Percentiles rank a stretch among this genome's conserved stretches.
Conservation (phyloP, 2,888 invertebrate genomes). For the Asteroscopus sphinx region DNA sequence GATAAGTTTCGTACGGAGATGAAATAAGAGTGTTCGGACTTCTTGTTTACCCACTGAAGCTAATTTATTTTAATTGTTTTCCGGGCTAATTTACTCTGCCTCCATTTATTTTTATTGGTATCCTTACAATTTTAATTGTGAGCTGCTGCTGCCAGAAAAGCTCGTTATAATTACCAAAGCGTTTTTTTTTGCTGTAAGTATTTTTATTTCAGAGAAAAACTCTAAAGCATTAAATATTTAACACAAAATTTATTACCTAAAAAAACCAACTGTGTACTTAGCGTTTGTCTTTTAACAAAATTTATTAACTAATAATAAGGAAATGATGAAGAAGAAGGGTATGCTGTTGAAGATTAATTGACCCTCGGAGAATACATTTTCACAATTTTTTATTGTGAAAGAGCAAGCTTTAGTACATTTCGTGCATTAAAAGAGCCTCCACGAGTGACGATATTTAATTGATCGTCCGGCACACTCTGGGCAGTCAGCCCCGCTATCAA, state of each 20-base stretch:
- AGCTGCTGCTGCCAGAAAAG: neutral
- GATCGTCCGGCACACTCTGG: too few species aligned
- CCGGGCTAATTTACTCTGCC: constrained; percentile 15
- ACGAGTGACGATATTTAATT: too few species aligned
- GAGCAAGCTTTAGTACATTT: constrained; percentile 2
- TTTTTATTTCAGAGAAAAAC: neutral
- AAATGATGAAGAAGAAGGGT: constrained; percentile 1
- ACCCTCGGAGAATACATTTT: neutral
- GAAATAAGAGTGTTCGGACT: constrained; percentile 5
- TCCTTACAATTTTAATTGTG: constrained; percentile 19
- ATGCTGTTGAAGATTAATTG: constrained; percentile 6
- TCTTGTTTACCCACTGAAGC: constrained; percentile 12
- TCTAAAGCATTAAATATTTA: neutral
- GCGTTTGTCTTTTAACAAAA: neutral
- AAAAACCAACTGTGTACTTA: neutral
- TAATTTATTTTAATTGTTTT: constrained; percentile 48
- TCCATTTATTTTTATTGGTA: constrained; percentile 14
- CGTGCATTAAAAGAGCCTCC: too few species aligned
- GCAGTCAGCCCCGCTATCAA: too few species aligned
- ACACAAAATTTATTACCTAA: neutral
- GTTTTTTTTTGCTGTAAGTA: neutral
- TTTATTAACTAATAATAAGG: neutral
- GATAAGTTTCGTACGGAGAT: constrained; percentile 1
- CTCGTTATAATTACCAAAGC: neutral
- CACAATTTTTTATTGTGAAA: neutral